Base-by-base conservation (phyloP, 1,140 invertebrate genomes). In the Rhizoglyphus robini region DNA sequence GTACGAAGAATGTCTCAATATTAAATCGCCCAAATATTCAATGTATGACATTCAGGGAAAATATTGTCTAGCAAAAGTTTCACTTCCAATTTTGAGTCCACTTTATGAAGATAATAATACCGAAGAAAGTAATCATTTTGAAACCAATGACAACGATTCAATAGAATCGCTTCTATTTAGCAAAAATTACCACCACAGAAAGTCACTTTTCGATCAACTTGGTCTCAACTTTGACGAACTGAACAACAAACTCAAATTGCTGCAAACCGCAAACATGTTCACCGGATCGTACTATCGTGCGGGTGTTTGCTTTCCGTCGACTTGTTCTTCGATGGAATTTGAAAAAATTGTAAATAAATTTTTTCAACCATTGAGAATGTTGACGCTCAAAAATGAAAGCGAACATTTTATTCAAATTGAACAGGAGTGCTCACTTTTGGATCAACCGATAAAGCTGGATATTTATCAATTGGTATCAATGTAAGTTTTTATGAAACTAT, bases 1-100 rank as follows among this genome's bases (percentile, higher is more conserved):
- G 3, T 72, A 70, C 61, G 71, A 72, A 63, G 66, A 72, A 67
- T 72, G 71, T 63, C 25, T 72, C 32, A 48, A 48, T 27, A 47
- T 71, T 18, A 58, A 59, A 60, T 57, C 65, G n/a, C 18, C 20
- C 2, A 11, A 41, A 8, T 41, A 41, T 41, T 18, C 8, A 27
- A 61, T 63, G 18, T 36, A 38, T 51, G 18, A 18, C 18, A 18
- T 41, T 18, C 36, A 18, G 18, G 36, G 36, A 41, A 8, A 41
- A 41, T 41, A 41, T 41, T 41, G 36, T 41, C 8, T 41, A 18
- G 36, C 8, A 41, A 41, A 41, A 18, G 18, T 41, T 11, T 18
- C 8, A 11, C 36, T 41, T 41, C 36, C 36, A 41, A 11, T 41
- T 18, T 11, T 41, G 18, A 41, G 18, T 41, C 36, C 36, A 41